Percentiles rank a stretch among this genome's conserved stretches.
Evolutionary conservation across 2,797 vertebrate species (phyloP).

Genomic region (Malurus leucopterus): DNA sequence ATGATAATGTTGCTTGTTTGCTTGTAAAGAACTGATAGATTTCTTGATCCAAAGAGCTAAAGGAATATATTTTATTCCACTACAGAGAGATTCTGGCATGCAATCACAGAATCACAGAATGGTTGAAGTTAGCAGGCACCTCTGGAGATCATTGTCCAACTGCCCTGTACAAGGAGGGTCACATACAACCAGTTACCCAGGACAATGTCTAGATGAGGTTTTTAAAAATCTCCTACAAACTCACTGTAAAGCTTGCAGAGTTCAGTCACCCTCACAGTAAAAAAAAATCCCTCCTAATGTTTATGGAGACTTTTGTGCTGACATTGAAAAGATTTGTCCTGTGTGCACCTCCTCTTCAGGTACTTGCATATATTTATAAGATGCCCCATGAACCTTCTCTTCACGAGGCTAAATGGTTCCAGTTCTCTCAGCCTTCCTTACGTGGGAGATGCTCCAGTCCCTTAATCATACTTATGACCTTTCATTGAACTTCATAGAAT

Average conservation of each 20-base stretch:
- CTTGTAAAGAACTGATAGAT: not conserved
- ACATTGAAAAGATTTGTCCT: not conserved
- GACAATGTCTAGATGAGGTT: accelerated
- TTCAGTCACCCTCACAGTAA: not conserved
- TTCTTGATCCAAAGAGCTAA: not conserved
- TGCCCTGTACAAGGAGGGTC: accelerated
- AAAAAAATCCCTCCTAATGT: not conserved
- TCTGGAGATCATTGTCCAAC: not conserved
- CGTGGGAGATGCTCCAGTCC: not conserved
- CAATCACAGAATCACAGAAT: not conserved
- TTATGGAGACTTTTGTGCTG: not conserved
- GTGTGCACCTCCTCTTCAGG: too few species aligned
- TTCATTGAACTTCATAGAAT: not conserved
- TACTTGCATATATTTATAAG: not conserved
- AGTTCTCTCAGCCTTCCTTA: not conserved
- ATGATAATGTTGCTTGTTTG: not conserved
- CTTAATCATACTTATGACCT: not conserved
- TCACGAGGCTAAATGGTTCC: accelerated
- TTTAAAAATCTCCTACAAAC: not conserved
- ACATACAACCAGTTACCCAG: not conserved
- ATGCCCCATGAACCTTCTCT: not conserved
- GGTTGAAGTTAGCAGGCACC: not conserved
- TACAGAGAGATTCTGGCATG: not conserved
- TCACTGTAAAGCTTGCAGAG: not conserved
- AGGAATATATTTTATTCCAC: not conserved